A percentile compares a stretch with the other conserved stretches of the same genome.
These are phyloP conservation scores for Phyllostomus hastatus DNA, from an alignment of 2,113 vertebrate genomes.

Conservation along the genomic window DNA sequence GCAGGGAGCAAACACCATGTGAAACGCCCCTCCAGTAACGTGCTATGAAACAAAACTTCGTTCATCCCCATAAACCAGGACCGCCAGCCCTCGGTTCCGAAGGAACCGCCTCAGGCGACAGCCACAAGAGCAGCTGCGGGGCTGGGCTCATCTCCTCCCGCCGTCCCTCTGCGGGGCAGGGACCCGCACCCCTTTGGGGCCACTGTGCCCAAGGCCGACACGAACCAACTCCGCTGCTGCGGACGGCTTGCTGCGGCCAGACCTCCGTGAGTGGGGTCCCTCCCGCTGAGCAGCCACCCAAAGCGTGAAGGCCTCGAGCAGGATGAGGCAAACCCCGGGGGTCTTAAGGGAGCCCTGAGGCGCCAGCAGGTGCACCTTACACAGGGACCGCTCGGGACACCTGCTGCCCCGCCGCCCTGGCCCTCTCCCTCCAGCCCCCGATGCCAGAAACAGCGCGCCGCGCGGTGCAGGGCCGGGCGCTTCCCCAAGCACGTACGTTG, in stretches of 20 bases:
- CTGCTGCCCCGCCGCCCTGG: too few species aligned
- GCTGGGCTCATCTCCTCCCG: background rate
- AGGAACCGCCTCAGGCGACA: fast-evolving
- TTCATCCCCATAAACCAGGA: too few species aligned
- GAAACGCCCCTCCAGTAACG: fast-evolving
- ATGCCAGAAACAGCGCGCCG: fast-evolving
- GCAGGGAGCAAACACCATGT: fast-evolving
- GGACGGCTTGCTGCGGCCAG: fast-evolving
- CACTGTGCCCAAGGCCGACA: fast-evolving
- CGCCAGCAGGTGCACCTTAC: fast-evolving
- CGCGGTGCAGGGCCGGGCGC: fast-evolving
- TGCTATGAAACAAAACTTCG: fast-evolving
- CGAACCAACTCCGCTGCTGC: fast-evolving
- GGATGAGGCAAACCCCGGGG: too few species aligned
- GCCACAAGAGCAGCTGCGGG: background rate
- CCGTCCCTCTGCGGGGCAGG: fast-evolving
- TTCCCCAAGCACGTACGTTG: conserved; percentile 84
- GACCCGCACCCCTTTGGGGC: too few species aligned
- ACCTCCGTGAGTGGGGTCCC: background rate
- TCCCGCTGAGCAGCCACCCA: fast-evolving
- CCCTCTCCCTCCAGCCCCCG: background rate
- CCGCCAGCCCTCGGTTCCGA: fast-evolving
- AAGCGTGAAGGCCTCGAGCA: background rate
- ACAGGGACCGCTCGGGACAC: fast-evolving
- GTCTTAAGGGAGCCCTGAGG: background rate